Conservation (phyloP, 2,888 invertebrate genomes). For the Psococerastis gibbosa region DNA sequence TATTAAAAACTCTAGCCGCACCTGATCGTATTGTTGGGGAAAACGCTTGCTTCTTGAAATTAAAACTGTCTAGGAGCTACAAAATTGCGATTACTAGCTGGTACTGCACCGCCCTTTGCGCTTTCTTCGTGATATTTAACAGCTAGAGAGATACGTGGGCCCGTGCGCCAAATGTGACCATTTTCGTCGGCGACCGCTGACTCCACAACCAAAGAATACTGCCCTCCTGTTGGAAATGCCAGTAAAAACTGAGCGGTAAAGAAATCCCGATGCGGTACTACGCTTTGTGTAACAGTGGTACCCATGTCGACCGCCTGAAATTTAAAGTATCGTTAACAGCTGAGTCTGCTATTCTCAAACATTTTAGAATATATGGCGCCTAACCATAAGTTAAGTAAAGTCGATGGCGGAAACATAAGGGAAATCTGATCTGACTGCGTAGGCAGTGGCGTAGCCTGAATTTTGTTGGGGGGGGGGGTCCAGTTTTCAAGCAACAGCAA, state of each 20-base stretch:
- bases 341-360: no score
- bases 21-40: no score
- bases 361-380: no score
- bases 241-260: slow-evolving; percentile 84
- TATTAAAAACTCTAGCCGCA: slow-evolving; percentile 4
- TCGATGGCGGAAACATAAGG: no score
- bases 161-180: slow-evolving; percentile 78
- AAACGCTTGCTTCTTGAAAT: no score
- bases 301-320: slow-evolving; percentile 19
- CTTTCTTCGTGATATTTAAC: slow-evolving; percentile 52
- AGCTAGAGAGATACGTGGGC: slow-evolving; percentile 56
- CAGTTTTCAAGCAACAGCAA: no score
- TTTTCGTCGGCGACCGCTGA: slow-evolving; percentile 70
- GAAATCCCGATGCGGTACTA: slow-evolving; percentile 81
- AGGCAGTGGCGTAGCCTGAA: no score
- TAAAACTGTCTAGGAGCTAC: not conserved
- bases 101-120: not conserved
- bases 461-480: no score
- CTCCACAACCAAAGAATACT: slow-evolving; percentile 61
- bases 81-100: not conserved
- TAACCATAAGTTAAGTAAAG: no score
- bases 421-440: no score
- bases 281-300: slow-evolving; percentile 50
- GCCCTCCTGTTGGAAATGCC: slow-evolving; percentile 39
- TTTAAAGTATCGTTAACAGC: no score